phyloP scores from a whole-genome alignment of 2,113 vertebrate species.

The Gambusia affinis region DNA sequence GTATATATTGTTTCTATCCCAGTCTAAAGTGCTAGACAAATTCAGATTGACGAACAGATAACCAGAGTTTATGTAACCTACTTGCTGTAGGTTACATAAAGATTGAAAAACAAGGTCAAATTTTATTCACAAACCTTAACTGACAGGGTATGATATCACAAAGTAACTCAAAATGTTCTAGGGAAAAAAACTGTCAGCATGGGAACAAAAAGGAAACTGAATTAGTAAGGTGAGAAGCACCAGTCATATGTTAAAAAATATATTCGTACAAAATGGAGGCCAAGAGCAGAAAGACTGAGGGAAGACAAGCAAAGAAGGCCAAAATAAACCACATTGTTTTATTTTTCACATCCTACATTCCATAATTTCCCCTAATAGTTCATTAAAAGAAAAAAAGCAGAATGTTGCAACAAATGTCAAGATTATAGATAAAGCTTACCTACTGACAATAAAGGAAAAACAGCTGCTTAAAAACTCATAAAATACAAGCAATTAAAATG shows the following conservation, averaged over 20 bases:
- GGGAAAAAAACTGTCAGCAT: too few species aligned
- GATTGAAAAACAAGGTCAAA: not conserved
- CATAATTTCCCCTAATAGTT: conserved; percentile 37
- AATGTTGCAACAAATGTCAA: conserved; percentile 56
- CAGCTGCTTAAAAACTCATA: conserved; percentile 41
- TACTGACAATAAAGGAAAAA: conserved; percentile 45
- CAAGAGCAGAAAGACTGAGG: not conserved
- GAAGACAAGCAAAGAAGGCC: not conserved
- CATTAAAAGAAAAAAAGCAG: conserved; percentile 58
- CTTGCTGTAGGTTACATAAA: not conserved
- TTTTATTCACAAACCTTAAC: too few species aligned
- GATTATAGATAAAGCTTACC: conserved; percentile 55
- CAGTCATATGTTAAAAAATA: too few species aligned
- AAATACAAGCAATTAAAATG: conserved; percentile 69
- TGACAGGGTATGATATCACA: not conserved
- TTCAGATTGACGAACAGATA: not conserved
- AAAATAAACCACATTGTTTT: not conserved
- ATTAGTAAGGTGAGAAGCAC: too few species aligned
- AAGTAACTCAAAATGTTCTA: not conserved
- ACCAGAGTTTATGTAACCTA: not conserved
- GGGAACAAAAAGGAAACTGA: too few species aligned
- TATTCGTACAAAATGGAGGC: too few species aligned
- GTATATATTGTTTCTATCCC: not conserved
- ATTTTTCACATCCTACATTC: not conserved
- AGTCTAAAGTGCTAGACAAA: not conserved